Conservation (phyloP, 2,113 vertebrate species). For the Grus americana region DNA sequence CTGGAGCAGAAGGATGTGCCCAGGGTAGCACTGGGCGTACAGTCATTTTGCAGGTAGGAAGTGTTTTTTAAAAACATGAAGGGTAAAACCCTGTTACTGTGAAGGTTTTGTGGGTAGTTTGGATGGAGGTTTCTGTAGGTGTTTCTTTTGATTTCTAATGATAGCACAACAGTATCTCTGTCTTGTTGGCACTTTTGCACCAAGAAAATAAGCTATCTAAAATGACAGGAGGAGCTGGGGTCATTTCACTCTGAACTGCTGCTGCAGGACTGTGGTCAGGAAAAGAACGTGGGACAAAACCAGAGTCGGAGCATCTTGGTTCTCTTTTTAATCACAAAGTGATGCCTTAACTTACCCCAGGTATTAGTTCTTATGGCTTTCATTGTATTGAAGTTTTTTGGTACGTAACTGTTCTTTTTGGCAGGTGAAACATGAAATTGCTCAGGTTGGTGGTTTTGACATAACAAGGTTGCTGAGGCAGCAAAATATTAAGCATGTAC, state of each 20-base stretch:
- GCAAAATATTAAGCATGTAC: not conserved
- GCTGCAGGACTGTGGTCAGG: not conserved
- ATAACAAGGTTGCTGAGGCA: not conserved
- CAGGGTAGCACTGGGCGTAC: fast-evolving
- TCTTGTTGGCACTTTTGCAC: not conserved
- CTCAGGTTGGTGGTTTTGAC: not conserved
- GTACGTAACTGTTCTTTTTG: not conserved
- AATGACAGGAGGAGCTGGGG: not conserved
- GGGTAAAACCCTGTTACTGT: not conserved
- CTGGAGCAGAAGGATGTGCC: not conserved
- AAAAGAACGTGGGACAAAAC: not conserved
- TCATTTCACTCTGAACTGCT: not conserved
- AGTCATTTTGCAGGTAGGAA: not conserved
- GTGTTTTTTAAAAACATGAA: not conserved
- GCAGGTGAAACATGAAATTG: not conserved
- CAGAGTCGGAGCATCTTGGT: not conserved
- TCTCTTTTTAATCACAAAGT: not conserved
- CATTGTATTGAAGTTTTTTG: not conserved
- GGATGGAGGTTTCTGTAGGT: not conserved
- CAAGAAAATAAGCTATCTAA: not conserved
- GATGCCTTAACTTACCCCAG: not conserved
- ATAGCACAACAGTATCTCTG: no score
- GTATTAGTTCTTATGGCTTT: not conserved
- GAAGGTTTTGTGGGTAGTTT: not conserved
- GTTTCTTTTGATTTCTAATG: not conserved